phyloP scores from a whole-genome alignment of 2,797 vertebrate species.

The Megalops cyprinoides region DNA sequence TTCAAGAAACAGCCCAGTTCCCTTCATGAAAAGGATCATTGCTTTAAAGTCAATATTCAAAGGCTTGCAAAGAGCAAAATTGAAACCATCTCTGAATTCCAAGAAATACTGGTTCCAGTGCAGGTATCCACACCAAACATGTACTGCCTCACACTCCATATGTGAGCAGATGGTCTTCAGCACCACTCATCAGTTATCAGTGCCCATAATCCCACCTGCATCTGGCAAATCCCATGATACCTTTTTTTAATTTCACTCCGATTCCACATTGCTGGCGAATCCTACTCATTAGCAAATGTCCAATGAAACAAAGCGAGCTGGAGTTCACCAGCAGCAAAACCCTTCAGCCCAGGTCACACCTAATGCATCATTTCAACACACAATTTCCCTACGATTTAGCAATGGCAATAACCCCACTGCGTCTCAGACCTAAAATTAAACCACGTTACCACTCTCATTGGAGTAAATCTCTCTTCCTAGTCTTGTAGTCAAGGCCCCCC shows the following conservation, averaged over 20 bases:
- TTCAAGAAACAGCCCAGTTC: not conserved
- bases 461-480: not conserved
- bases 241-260: constrained; percentile 28
- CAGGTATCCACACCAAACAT: constrained; percentile 72
- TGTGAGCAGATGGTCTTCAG: constrained; percentile 83
- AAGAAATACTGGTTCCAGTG: constrained; percentile 76
- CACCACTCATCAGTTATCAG: constrained; percentile 84
- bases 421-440: not conserved
- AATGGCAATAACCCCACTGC: not conserved
- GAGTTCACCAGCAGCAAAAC: not conserved
- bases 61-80: not conserved
- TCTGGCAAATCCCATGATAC: constrained; percentile 68
- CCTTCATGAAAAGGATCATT: not conserved
- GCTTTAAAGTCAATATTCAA: not conserved
- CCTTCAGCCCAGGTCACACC: not conserved
- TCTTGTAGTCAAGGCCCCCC: not conserved
- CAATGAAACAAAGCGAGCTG: not conserved
- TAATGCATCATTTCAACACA: constrained; percentile 9
- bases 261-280: constrained; percentile 31
- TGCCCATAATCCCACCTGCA: constrained; percentile 81
- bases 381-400: not conserved
- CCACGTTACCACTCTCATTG: not conserved
- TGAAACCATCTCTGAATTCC: constrained; percentile 65
- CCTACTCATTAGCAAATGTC: constrained; percentile 25
- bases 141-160: constrained; percentile 77